Base-by-base conservation (phyloP, 2,797 vertebrate species). In the Gallinago nigripennis region DNA sequence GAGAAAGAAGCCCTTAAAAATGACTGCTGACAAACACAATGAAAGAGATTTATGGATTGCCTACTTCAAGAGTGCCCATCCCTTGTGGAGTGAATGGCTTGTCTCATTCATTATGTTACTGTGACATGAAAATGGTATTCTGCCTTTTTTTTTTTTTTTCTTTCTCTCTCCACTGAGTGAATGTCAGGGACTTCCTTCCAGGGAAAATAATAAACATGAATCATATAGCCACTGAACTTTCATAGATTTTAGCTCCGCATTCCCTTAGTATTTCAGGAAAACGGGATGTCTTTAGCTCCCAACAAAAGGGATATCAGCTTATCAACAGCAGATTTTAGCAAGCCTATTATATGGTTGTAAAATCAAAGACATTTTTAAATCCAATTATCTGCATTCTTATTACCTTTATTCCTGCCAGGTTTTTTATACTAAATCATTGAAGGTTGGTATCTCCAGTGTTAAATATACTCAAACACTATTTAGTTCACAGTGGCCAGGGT, bases 1-100 rank as follows among this genome's bases (percentile, higher is more conserved):
- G 93, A 96, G 86, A 96, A 94, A 96, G 94, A 96, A 95, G 46
- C 12, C 31, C 63, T 93, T 94, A 96, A 95, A 96, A 96, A 94
- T 79, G 48, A 76, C 86, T 94, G 69, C 90, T 91, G 93, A 95
- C 91, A 96, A 97, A 93, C 68, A 95, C 58, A 92, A 77, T 58
- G 77, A 78, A 94, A 94, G 82, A 95, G 82, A 95, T 95, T 94
- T 93, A 94, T 90, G 58, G 63, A 93, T 93, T 90, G 53, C 58
- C 65, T 88, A 43, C 63, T 92, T 86, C 77, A 96, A 88, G 75
- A 86, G 77, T 73, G 31, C 65, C 84, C 78, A 83, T 45, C 78
- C 46, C 33, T 86, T 53, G 58, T 30, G 63, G 58, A 94, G 77
- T 70, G 58, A 65, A 89, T 80, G 79, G 70, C 45, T 92, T 92